A percentile compares a stretch with the other conserved stretches of the same genome.
Evolutionary conservation across 2,888 invertebrate species (phyloP).

Genomic region (Leptura quadrifasciata): DNA sequence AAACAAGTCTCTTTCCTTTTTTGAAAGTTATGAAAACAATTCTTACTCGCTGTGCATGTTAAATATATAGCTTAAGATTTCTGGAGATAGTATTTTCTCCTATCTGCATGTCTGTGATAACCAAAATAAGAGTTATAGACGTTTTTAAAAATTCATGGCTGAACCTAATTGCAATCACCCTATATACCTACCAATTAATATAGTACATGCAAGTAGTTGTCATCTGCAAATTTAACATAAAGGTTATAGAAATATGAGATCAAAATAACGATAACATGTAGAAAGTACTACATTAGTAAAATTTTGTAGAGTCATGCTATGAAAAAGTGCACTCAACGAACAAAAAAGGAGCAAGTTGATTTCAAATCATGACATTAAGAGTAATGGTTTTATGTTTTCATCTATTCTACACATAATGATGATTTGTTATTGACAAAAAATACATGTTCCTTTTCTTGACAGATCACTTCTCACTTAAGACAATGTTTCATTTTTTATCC

Average conservation of each 20-base stretch:
- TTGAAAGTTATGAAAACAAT: too few relatives aligned
- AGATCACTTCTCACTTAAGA: slow-evolving; percentile 28
- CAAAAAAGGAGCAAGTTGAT: slow-evolving; percentile 61
- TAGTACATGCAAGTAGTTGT: slow-evolving; percentile 20
- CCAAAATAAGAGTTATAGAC: too few relatives aligned
- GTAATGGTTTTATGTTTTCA: slow-evolving; percentile 56
- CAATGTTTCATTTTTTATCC: slow-evolving; percentile 31
- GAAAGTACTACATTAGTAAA: slow-evolving; percentile 59
- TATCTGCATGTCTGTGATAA: too few relatives aligned
- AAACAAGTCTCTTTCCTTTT: too few relatives aligned
- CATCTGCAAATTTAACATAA: slow-evolving; percentile 28
- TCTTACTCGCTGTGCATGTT: too few relatives aligned
- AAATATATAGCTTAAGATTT: too few relatives aligned
- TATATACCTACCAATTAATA: neutral
- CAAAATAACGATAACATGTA: slow-evolving; percentile 50
- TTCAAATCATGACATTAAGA: slow-evolving; percentile 62
- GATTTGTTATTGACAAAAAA: slow-evolving; percentile 39
- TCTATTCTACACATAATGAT: slow-evolving; percentile 39
- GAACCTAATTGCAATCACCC: neutral
- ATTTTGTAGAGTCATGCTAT: slow-evolving; percentile 63
- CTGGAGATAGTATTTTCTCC: too few relatives aligned
- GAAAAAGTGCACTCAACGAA: slow-evolving; percentile 64
- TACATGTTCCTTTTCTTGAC: slow-evolving; percentile 18
- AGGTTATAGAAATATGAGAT: slow-evolving; percentile 35
- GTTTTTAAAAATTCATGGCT: neutral